Evolutionary conservation across 2,888 invertebrate species (phyloP).

Genomic region (Eutolmus rufibarbis): DNA sequence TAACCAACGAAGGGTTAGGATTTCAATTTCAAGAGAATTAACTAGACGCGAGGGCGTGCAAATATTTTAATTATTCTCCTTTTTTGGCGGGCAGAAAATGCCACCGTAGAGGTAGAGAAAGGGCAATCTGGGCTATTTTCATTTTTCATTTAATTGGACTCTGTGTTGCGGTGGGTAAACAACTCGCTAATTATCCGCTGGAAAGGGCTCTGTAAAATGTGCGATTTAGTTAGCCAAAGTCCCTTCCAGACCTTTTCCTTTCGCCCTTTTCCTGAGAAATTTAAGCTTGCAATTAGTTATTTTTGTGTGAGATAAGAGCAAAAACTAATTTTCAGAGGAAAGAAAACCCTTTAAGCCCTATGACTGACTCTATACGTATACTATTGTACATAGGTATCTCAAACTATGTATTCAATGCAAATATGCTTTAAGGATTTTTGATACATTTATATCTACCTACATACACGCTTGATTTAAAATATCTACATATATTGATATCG

Average conservation of each 20-base stretch:
- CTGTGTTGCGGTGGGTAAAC: not conserved
- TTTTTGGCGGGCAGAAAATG: not conserved
- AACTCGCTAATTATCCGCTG: not conserved
- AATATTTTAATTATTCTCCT: constrained; percentile 7
- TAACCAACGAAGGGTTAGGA: not conserved
- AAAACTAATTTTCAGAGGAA: not conserved
- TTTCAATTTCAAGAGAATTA: not conserved
- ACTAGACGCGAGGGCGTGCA: not conserved
- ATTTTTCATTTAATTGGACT: not conserved
- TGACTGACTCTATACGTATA: too few relatives aligned
- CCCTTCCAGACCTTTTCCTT: not conserved
- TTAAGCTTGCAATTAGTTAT: not conserved
- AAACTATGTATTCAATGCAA: too few relatives aligned
- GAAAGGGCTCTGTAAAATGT: not conserved
- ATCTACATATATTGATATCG: too few relatives aligned
- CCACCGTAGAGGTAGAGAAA: not conserved
- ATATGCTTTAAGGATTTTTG: too few relatives aligned
- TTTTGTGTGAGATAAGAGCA: not conserved
- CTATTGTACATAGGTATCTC: too few relatives aligned
- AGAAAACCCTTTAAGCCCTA: not conserved
- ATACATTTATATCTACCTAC: too few relatives aligned
- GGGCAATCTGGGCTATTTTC: not conserved
- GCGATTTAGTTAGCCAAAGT: not conserved
- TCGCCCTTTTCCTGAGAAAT: not conserved
- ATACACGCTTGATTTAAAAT: too few relatives aligned